Evolutionary conservation across 2,113 vertebrate species (phyloP), one percentile per base, ranked within the genome.

Genomic region (Hyperopisus bebe): DNA sequence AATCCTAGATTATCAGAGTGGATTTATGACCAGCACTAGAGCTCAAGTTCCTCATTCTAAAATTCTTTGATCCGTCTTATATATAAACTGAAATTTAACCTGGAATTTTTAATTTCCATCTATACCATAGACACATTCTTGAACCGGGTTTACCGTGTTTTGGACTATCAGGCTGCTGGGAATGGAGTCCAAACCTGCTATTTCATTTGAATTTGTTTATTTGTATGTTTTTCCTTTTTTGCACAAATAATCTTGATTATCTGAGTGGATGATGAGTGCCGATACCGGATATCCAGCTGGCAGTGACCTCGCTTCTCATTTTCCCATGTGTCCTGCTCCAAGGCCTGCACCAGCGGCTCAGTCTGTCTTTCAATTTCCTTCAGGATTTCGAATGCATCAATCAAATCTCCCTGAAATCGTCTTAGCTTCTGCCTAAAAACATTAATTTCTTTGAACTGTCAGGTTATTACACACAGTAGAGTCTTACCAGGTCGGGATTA

Each of bases 371-470:
- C 90, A 92, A 91, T 92, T 80, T 92, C 91, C 91, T 91, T 92
- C 91, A 88, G 90, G 90, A 89, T 91, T 92, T 91, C 17, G 83
- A 87, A 89, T 90, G 85, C 89, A 90, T 90, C 90, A 90, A 91
- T 92, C 91, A 92, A 92, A 92, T 91, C 90, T 90, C 91, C 91
- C 35, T 89, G 88, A 92, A 92, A 92, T 92, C 91, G 90, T 90
- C 91, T 92, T 92, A 91, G 47, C 70, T 89, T 85, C 90, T 85
- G 89, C 89, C 88, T 92, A 92, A 91, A 92, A 90, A 92, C 90
- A 92, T 92, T 91, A 92, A 92, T 88, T 90, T 92, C 90, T 92
- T 92, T 90, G 89, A 92, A 92, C 91, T 91, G 87, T 90, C 66
- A 66, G 86, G 90, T 88, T 91, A 92, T 91, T 91, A 90, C 88